Evolutionary conservation across 2,888 invertebrate species (phyloP).

Genomic region (Nomada fabriciana): DNA sequence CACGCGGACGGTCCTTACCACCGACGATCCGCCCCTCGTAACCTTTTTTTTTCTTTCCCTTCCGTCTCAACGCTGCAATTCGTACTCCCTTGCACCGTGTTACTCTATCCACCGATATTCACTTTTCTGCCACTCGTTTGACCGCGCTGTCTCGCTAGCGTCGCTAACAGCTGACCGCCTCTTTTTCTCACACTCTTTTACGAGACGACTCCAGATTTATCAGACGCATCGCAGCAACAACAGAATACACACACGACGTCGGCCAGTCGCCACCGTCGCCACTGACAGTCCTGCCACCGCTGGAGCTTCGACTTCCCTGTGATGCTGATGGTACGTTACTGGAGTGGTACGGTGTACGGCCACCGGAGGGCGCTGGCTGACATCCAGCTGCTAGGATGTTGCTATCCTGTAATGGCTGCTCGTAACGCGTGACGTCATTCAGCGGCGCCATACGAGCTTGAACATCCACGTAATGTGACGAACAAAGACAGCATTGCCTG

Average conservation of each 20-base stretch:
- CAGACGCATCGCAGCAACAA: constrained; percentile 71
- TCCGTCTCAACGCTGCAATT: not conserved
- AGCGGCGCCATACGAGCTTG: not conserved
- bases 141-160: constrained; percentile 29
- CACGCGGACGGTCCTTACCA: constrained; percentile 68
- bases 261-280: constrained; percentile 71
- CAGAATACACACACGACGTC: constrained; percentile 68
- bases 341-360: no score
- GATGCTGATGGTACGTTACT: not conserved
- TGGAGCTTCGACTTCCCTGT: constrained; percentile 47
- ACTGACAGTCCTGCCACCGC: constrained; percentile 70
- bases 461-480: not conserved
- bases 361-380: constrained; percentile 39
- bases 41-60: constrained; percentile 45
- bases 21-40: constrained; percentile 66
- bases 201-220: constrained; percentile 64
- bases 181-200: constrained; percentile 55
- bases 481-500: not conserved
- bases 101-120: not conserved
- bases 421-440: not conserved
- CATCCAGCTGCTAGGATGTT: not conserved
- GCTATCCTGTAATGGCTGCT: not conserved
- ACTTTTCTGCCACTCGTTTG: constrained; percentile 16
- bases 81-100: not conserved
- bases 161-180: constrained; percentile 62